A percentile compares a stretch with the other conserved stretches of the same genome.
phyloP scores from a whole-genome alignment of 2,113 vertebrate species.

The Empidonax alnorum region DNA sequence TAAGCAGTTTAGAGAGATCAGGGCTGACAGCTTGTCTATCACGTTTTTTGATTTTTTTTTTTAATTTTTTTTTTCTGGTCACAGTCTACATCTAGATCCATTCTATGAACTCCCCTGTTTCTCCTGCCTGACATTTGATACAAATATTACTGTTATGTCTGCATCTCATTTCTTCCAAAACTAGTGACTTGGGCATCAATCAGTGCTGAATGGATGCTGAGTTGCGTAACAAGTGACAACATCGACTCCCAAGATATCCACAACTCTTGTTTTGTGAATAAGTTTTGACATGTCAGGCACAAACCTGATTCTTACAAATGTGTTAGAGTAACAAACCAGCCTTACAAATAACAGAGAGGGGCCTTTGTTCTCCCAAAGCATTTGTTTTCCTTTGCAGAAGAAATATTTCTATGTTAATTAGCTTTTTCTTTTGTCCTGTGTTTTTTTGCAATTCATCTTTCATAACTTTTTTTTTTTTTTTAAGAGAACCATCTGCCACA shows the following conservation, averaged over 20 bases:
- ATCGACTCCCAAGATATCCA: slow-evolving; percentile 71
- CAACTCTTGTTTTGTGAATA: slow-evolving; percentile 67
- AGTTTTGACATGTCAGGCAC: slow-evolving; percentile 81
- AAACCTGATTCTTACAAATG: slow-evolving; percentile 70
- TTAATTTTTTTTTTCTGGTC: not conserved
- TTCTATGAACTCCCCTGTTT: slow-evolving; percentile 56
- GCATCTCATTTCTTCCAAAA: slow-evolving; percentile 73
- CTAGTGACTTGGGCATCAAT: slow-evolving; percentile 80
- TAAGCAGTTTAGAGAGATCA: slow-evolving; percentile 5
- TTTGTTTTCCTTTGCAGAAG: slow-evolving; percentile 29
- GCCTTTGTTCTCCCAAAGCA: slow-evolving; percentile 30
- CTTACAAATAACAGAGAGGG: slow-evolving; percentile 41
- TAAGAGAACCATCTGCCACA: slow-evolving; percentile 57
- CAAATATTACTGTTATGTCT: slow-evolving; percentile 73
- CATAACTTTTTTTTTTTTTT: not conserved
- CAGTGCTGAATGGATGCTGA: slow-evolving; percentile 74
- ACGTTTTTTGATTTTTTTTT: not conserved
- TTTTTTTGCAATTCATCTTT: slow-evolving; percentile 41
- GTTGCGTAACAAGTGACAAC: slow-evolving; percentile 77
- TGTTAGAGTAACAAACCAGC: slow-evolving; percentile 28
- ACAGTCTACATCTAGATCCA: not conserved
- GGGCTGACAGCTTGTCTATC: slow-evolving; percentile 40
- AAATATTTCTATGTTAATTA: slow-evolving; percentile 67
- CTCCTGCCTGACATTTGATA: slow-evolving; percentile 68
- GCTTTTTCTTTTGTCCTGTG: slow-evolving; percentile 38